A percentile compares a stretch with the other conserved stretches of the same genome.
These are phyloP conservation scores for Ctena decussata DNA, from an alignment of 2,888 invertebrate genomes.

Conservation along the genomic window DNA sequence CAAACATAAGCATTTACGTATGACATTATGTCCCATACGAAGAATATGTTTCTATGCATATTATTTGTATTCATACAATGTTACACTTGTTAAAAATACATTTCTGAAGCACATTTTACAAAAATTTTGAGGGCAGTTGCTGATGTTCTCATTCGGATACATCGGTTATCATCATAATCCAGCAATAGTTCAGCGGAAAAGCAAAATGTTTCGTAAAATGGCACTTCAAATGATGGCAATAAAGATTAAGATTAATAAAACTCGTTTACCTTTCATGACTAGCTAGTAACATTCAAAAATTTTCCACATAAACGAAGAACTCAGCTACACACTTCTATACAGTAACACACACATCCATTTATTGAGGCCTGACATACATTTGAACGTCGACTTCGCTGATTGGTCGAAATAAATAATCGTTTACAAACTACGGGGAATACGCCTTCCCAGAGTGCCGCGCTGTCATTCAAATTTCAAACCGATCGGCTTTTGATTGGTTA, in stretches of 20 bases:
- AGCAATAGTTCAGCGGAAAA: too few species aligned
- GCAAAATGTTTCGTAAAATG: too few species aligned
- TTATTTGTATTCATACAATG: too few species aligned
- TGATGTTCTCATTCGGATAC: background rate
- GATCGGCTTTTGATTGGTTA: conserved; percentile 50
- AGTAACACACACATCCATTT: conserved; percentile 61
- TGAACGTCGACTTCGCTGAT: conserved; percentile 56
- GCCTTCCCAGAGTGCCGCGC: conserved; percentile 68
- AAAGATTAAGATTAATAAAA: too few species aligned
- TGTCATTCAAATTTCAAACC: conserved; percentile 65
- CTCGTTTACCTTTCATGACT: conserved; percentile 51
- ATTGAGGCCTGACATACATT: conserved; percentile 53
- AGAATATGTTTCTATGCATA: too few species aligned
- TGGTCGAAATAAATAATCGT: conserved; percentile 66
- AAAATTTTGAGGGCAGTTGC: too few species aligned
- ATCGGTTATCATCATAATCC: background rate
- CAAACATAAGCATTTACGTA: too few species aligned
- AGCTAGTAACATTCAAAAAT: conserved; percentile 24
- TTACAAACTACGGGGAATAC: conserved; percentile 74
- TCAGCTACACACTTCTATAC: conserved; percentile 29
- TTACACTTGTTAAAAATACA: too few species aligned
- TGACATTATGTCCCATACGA: too few species aligned
- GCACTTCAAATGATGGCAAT: too few species aligned
- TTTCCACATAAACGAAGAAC: conserved; percentile 36
- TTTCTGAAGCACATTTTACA: too few species aligned